Evolutionary conservation across 2,888 invertebrate genomes (phyloP).

Genomic region (Heliothis peltigera): DNA sequence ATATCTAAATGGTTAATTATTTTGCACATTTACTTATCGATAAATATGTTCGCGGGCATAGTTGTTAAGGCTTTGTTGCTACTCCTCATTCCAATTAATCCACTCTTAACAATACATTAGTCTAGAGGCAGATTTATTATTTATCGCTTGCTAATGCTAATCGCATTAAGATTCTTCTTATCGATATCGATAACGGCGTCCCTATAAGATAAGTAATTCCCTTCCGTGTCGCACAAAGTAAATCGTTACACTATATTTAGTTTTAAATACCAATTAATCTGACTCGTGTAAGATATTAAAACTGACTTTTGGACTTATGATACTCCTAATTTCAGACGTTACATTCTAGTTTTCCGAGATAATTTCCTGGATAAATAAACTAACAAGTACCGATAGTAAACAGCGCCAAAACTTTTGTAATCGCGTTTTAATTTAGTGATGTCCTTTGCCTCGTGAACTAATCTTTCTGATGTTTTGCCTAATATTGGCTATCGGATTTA

Average conservation of each 20-base stretch:
- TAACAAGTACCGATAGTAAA: not conserved
- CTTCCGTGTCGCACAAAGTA: not conserved
- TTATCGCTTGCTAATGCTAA: not conserved
- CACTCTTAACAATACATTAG: not conserved
- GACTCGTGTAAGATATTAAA: not conserved
- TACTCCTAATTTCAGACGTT: not conserved
- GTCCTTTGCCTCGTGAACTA: not conserved
- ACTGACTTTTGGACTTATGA: not conserved
- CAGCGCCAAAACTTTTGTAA: not conserved
- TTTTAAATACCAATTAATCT: not conserved
- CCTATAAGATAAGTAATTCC: not conserved
- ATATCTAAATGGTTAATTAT: not conserved
- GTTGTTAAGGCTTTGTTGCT: not conserved
- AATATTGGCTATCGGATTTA: conserved; percentile 2
- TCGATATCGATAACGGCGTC: not conserved
- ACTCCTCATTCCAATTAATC: not conserved
- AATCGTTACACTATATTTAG: not conserved
- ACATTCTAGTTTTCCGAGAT: not conserved
- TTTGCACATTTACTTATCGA: not conserved
- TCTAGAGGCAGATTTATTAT: not conserved
- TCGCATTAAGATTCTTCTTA: conserved; percentile 1
- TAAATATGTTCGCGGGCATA: not conserved
- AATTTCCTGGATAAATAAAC: not conserved
- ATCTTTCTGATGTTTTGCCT: not conserved
- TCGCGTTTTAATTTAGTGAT: not conserved